phyloP scores from a whole-genome alignment of 2,113 vertebrate species.

The Lophura nycthemera region DNA sequence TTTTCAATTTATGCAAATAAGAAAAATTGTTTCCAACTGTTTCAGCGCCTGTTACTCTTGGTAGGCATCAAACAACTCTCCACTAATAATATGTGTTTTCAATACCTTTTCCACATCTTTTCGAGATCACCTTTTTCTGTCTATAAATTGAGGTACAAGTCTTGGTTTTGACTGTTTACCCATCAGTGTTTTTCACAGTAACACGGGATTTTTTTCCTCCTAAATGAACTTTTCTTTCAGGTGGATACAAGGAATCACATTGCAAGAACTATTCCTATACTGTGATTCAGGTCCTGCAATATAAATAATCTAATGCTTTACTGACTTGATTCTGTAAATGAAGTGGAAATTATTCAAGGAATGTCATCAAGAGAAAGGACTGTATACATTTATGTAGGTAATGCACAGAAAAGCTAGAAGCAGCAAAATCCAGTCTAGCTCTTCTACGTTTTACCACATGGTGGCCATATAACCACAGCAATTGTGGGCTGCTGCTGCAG shows the following conservation, averaged over 20 bases:
- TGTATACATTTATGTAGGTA: neutral
- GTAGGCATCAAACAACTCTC: neutral
- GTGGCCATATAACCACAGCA: conserved; percentile 18
- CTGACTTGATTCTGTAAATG: neutral
- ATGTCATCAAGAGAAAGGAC: neutral
- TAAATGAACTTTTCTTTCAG: neutral
- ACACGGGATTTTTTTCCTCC: neutral
- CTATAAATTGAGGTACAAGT: neutral
- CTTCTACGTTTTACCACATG: conserved; percentile 9
- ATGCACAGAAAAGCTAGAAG: fast-evolving
- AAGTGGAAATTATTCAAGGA: neutral
- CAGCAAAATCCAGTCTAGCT: neutral
- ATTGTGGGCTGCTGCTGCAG: neutral
- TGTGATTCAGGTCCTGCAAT: neutral
- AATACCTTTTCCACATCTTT: neutral
- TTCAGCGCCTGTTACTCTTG: neutral
- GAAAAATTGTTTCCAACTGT: neutral
- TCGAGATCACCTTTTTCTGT: neutral
- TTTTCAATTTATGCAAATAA: neutral
- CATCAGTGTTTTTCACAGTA: neutral
- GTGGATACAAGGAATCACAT: neutral
- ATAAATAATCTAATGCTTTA: neutral
- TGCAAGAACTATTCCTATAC: neutral
- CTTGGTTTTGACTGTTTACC: neutral
- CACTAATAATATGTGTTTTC: neutral